phyloP scores from a whole-genome alignment of 2,113 vertebrate species.

The Reinhardtius hippoglossoides region DNA sequence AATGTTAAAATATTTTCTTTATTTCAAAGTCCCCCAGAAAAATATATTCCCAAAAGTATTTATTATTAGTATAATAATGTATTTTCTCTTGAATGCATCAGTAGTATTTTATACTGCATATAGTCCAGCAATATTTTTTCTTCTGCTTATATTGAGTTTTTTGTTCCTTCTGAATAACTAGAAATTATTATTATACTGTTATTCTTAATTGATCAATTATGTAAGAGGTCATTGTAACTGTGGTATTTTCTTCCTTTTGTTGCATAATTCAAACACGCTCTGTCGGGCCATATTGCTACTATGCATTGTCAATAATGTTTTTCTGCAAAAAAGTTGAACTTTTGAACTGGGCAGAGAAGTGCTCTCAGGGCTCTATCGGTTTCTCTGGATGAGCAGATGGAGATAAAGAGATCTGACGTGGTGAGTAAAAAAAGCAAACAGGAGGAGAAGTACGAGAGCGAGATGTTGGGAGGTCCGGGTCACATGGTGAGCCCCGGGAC shows the following conservation, averaged over 20 bases:
- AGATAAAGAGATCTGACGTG: conserved; percentile 41
- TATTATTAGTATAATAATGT: too few relatives aligned
- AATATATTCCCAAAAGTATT: too few relatives aligned
- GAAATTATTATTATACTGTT: too few relatives aligned
- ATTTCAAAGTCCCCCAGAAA: too few relatives aligned
- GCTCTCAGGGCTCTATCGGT: conserved; percentile 27
- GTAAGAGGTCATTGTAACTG: conserved; percentile 1
- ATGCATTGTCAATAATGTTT: conserved; percentile 36
- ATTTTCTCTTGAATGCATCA: too few relatives aligned
- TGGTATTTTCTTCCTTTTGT: background rate
- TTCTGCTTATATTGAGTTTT: background rate
- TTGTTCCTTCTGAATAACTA: too few relatives aligned
- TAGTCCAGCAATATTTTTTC: background rate
- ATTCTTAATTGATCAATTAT: background rate
- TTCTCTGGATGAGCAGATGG: conserved; percentile 51
- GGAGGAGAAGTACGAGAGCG: conserved; percentile 33
- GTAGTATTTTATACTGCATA: background rate
- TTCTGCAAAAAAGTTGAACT: conserved; percentile 32
- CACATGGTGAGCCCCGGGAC: conserved; percentile 45
- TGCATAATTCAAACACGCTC: background rate
- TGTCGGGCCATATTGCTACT: conserved; percentile 9
- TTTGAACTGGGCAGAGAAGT: conserved; percentile 35
- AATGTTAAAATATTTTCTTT: too few relatives aligned
- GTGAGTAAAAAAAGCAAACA: conserved; percentile 22
- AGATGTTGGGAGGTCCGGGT: conserved; percentile 61